Conservation (phyloP, 2,797 vertebrate genomes). For the Etheostoma nigrum region DNA sequence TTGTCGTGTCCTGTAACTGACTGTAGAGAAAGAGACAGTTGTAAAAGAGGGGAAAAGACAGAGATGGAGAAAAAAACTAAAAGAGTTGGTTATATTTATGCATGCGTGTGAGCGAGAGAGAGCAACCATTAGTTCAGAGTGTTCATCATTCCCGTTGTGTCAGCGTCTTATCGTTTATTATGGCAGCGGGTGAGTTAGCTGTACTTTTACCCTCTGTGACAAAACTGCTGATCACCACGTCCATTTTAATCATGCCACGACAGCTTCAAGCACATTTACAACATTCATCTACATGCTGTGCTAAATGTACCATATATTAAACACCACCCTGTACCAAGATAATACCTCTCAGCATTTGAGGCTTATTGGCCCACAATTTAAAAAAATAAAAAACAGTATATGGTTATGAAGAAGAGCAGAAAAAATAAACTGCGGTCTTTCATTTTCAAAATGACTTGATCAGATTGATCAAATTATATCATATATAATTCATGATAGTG, state of each 20-base stretch:
- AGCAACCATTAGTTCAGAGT: constrained; percentile 28
- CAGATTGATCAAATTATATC: not conserved
- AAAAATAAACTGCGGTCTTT: not conserved
- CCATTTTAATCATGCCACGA: constrained; percentile 62
- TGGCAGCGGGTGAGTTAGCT: constrained; percentile 67
- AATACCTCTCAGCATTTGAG: constrained; percentile 28
- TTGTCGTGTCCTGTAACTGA: constrained; percentile 10
- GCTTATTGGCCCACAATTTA: not conserved
- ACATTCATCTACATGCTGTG: constrained; percentile 43
- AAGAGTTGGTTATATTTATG: constrained; percentile 34
- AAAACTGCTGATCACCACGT: constrained; percentile 70
- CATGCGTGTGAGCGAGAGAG: constrained; percentile 33
- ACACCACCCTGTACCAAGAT: constrained; percentile 17
- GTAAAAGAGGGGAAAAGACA: constrained; percentile 6
- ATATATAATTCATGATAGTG: not conserved
- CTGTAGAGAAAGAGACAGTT: constrained; percentile 12
- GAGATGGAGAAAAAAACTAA: constrained; percentile 9
- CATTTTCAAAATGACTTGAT: constrained; percentile 1
- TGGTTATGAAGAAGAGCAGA: not conserved
- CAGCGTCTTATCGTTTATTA: constrained; percentile 70
- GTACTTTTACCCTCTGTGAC: constrained; percentile 68
- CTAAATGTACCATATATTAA: constrained; percentile 19
- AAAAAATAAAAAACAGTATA: constrained; percentile 3
- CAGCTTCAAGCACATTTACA: constrained; percentile 56
- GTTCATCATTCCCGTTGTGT: constrained; percentile 64